Percentiles rank a stretch among this genome's conserved stretches.
Conservation (phyloP, 1,140 invertebrate species). For the Luehdorfia chinensis region DNA sequence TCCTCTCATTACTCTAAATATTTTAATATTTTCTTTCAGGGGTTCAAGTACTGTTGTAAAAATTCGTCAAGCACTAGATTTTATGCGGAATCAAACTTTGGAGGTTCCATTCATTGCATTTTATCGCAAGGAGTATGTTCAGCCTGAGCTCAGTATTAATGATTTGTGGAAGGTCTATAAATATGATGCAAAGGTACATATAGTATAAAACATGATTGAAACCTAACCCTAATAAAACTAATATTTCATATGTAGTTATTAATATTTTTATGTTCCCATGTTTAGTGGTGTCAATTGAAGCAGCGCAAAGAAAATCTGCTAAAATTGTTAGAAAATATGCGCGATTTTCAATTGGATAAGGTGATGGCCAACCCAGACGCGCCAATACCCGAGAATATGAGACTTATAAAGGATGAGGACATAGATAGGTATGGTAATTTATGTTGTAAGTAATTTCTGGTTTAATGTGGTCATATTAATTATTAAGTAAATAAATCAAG, state of each 20-base stretch:
- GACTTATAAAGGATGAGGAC: slow-evolving; percentile 92
- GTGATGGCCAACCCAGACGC: slow-evolving; percentile 91
- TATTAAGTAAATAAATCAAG: too few relatives aligned
- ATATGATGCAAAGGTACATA: slow-evolving; percentile 91
- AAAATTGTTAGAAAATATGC: slow-evolving; percentile 94
- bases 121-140: slow-evolving; percentile 98
- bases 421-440: slow-evolving; percentile 82
- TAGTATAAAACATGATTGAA: background rate
- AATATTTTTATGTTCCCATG: background rate
- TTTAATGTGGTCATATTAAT: too few relatives aligned
- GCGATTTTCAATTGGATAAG: slow-evolving; percentile 91
- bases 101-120: slow-evolving; percentile 99
- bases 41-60: slow-evolving; percentile 85
- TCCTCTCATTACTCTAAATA: too few relatives aligned
- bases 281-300: slow-evolving; percentile 93
- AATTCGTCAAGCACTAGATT: slow-evolving; percentile 96
- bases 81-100: slow-evolving; percentile 96
- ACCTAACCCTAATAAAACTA: too few relatives aligned
- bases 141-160: slow-evolving; percentile 95
- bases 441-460: too few relatives aligned
- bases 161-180: slow-evolving; percentile 99
- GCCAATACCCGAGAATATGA: slow-evolving; percentile 88
- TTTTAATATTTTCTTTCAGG: slow-evolving; percentile 51
- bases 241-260: too few relatives aligned
- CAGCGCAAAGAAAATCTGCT: slow-evolving; percentile 91